Evolutionary conservation across 2,888 invertebrate genomes (phyloP).

Genomic region (Saturnia pavonia): DNA sequence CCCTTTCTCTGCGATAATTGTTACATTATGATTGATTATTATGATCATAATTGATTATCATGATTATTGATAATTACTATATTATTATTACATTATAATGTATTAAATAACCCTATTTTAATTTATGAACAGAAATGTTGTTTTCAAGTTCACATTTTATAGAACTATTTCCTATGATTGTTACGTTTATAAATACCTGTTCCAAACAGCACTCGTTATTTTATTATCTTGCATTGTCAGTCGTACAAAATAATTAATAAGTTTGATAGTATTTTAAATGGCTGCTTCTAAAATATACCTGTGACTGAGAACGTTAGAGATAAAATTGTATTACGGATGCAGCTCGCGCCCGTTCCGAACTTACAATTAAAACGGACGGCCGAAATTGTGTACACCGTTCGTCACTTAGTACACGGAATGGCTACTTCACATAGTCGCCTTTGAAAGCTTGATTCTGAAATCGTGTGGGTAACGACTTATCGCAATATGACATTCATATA

Average conservation of each 20-base stretch:
- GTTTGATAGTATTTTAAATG: slow-evolving; percentile 20
- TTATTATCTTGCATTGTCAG: not conserved
- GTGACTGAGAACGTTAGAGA: slow-evolving; percentile 51
- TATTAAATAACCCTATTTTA: not conserved
- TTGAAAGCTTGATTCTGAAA: slow-evolving; percentile 28
- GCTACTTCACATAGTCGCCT: slow-evolving; percentile 24
- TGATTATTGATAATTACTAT: too few relatives aligned
- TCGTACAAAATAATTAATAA: not conserved
- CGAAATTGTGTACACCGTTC: slow-evolving; percentile 80
- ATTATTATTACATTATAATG: too few relatives aligned
- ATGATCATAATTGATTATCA: too few relatives aligned
- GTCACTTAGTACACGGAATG: slow-evolving; percentile 67
- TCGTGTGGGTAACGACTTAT: slow-evolving; percentile 33
- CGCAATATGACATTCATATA: slow-evolving; percentile 12
- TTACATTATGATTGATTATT: too few relatives aligned
- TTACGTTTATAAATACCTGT: not conserved
- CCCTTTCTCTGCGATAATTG: not conserved
- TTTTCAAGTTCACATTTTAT: not conserved
- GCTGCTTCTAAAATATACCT: slow-evolving; percentile 26
- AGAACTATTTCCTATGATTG: not conserved
- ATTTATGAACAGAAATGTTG: not conserved
- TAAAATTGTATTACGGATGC: slow-evolving; percentile 69
- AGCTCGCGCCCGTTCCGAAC: slow-evolving; percentile 53
- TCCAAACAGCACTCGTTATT: not conserved
- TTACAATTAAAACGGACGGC: slow-evolving; percentile 82